A percentile compares a stretch with the other conserved stretches of the same genome.
Evolutionary conservation across 2,888 invertebrate species (phyloP).

Genomic region (Hemaris fuciformis): DNA sequence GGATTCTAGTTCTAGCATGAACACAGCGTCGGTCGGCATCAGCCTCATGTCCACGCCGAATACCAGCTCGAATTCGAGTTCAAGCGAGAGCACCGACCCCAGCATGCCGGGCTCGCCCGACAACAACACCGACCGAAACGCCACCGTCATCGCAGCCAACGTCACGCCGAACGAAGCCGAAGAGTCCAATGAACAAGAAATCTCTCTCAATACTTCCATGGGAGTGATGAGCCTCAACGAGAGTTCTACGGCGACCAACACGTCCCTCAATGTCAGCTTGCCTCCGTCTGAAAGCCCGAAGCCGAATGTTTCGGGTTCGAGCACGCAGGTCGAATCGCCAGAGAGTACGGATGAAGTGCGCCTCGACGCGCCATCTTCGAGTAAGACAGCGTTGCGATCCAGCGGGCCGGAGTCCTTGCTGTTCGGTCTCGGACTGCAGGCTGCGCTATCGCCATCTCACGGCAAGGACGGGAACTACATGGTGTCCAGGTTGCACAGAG

Average conservation of each 20-base stretch:
- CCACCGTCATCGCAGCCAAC: conserved; percentile 37
- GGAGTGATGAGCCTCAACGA: conserved; percentile 69
- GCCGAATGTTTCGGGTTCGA: conserved; percentile 35
- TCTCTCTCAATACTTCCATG: conserved; percentile 61
- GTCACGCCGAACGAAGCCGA: conserved; percentile 43
- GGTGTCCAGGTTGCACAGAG: conserved; percentile 49
- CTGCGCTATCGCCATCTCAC: conserved; percentile 68
- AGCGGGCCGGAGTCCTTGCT: conserved; percentile 65
- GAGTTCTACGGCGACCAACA: conserved; percentile 73
- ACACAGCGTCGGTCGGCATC: conserved; percentile 79
- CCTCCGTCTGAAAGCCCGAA: conserved; percentile 71
- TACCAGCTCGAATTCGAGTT: conserved; percentile 86
- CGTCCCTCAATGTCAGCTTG: conserved; percentile 66
- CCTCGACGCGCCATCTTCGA: conserved; percentile 61
- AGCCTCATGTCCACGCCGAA: conserved; percentile 86
- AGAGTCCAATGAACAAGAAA: conserved; percentile 47
- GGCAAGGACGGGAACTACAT: conserved; percentile 56
- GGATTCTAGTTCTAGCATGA: conserved; percentile 86
- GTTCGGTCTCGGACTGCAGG: conserved; percentile 66
- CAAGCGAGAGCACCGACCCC: conserved; percentile 86
- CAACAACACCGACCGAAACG: conserved; percentile 50
- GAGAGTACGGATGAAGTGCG: neutral
- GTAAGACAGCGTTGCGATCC: conserved; percentile 45
- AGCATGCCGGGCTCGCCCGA: conserved; percentile 87
- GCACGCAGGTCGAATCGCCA: neutral